Evolutionary conservation across 2,113 vertebrate species (phyloP).

Genomic region (Taurulus bubalis): DNA sequence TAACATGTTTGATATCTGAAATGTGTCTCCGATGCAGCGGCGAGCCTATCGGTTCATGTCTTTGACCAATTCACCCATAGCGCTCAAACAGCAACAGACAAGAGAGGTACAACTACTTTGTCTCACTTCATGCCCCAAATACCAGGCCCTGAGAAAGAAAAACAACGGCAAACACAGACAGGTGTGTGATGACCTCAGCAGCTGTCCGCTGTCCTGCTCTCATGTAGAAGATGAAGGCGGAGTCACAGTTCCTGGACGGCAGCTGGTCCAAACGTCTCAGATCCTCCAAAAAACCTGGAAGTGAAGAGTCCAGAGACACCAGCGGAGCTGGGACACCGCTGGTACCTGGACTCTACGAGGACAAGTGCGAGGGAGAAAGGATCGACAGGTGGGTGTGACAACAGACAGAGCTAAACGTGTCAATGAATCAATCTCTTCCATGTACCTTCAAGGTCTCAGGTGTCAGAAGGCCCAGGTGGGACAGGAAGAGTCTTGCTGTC

Average conservation of each 20-base stretch:
- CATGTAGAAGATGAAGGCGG: conserved; percentile 94
- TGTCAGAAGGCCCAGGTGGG: conserved; percentile 94
- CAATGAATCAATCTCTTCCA: neutral
- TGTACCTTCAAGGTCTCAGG: conserved; percentile 59
- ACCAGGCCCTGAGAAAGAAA: too few species aligned
- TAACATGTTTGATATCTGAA: neutral
- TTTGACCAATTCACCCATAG: too few species aligned
- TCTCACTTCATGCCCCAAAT: too few species aligned
- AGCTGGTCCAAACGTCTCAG: conserved; percentile 90
- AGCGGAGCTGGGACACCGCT: conserved; percentile 91
- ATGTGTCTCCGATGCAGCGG: too few species aligned
- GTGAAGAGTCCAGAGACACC: conserved; percentile 90
- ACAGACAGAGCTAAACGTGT: neutral
- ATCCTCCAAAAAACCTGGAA: conserved; percentile 92
- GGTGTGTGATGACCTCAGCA: conserved; percentile 76
- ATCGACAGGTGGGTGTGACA: conserved; percentile 1
- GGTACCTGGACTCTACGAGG: conserved; percentile 84
- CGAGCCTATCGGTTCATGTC: neutral
- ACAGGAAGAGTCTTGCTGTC: conserved; percentile 82
- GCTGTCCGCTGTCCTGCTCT: conserved; percentile 91
- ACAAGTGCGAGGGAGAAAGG: neutral
- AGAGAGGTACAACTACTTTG: too few species aligned
- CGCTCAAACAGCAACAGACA: too few species aligned
- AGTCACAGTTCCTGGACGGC: conserved; percentile 91
- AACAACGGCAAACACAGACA: too few species aligned